Evolutionary conservation across 2,888 invertebrate species (phyloP), one percentile per base, ranked within the genome.

Genomic region (Opisthograptis luteolata): DNA sequence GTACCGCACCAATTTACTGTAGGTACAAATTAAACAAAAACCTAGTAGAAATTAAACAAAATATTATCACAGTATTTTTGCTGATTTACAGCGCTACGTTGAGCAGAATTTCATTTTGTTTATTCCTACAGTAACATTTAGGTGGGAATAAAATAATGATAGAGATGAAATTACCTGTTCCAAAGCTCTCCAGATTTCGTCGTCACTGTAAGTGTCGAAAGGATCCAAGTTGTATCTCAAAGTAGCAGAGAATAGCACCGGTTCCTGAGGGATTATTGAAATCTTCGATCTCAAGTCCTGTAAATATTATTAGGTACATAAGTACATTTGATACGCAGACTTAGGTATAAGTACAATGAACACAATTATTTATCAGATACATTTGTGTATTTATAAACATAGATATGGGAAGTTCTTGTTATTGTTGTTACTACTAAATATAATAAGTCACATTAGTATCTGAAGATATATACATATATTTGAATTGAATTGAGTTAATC

Each of bases 221-320:
- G 95, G 95, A 77, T 95, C 95, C 64, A 96, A 81, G 75, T 96
- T 96, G 66, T 93, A 92, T 1, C 95, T 88, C 35, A 96, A 66
- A 0, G 93, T 92, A 1, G 94, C 94, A 1, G 93, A 93, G 73
- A 96, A 94, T 3, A 94, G 72, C 4, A 94, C 92, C 0, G 94
- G 94, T 52, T 94, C 93, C 81, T 94, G 94, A 0, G 94, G 94
- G 63, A 95, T 95, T 36, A 95, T 95, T 1, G 95, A 94, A 64
- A 95, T 93, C 66, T 92, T 92, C 0, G 93, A 91, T 44, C 95
- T 84, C 8, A 95, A 81, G 35, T 92, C 87, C 85, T 92, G 70
- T 24, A 5, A 32, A 40, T 53, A 12, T 10, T 9, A 2, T 1
- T 14, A 43, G 3, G 17, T 17, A n/a, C 2, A 34, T 36, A 35